Percentiles rank a stretch among this genome's conserved stretches.
phyloP scores from a whole-genome alignment of 2,797 vertebrate species.

The Falco concolor region DNA sequence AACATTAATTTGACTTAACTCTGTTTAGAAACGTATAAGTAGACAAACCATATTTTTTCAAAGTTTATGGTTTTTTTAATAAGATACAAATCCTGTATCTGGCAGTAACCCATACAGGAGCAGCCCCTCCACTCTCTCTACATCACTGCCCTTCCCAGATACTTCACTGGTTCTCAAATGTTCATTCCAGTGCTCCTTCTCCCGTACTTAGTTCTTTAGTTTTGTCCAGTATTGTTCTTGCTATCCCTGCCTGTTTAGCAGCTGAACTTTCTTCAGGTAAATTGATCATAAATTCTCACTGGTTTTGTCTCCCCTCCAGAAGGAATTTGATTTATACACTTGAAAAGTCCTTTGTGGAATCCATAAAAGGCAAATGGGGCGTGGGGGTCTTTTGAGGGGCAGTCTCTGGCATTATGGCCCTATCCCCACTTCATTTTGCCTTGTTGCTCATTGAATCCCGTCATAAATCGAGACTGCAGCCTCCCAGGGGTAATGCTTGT shows the following conservation, averaged over 20 bases:
- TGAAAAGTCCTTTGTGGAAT: not conserved
- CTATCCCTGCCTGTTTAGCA: not conserved
- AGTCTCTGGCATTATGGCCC: not conserved
- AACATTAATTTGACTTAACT: not conserved
- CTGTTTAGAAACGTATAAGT: not conserved
- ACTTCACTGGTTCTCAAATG: not conserved
- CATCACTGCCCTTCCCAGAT: not conserved
- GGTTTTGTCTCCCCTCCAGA: not conserved
- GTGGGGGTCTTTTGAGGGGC: not conserved
- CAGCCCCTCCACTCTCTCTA: not conserved
- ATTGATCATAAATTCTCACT: not conserved
- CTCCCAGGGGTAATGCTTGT: not conserved
- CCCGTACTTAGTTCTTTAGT: not conserved
- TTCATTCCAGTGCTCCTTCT: not conserved
- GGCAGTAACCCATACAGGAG: not conserved
- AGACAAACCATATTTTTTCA: not conserved
- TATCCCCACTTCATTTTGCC: not conserved
- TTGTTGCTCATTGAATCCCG: not conserved
- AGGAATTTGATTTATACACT: not conserved
- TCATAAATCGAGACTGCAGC: not conserved
- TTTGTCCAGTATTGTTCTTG: not conserved
- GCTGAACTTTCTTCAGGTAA: not conserved
- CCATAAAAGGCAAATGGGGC: not conserved
- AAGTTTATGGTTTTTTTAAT: not conserved
- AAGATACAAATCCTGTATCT: not conserved